Percentiles rank a stretch among this genome's conserved stretches.
phyloP scores from a whole-genome alignment of 2,888 invertebrate genomes.

The Acleris literana region DNA sequence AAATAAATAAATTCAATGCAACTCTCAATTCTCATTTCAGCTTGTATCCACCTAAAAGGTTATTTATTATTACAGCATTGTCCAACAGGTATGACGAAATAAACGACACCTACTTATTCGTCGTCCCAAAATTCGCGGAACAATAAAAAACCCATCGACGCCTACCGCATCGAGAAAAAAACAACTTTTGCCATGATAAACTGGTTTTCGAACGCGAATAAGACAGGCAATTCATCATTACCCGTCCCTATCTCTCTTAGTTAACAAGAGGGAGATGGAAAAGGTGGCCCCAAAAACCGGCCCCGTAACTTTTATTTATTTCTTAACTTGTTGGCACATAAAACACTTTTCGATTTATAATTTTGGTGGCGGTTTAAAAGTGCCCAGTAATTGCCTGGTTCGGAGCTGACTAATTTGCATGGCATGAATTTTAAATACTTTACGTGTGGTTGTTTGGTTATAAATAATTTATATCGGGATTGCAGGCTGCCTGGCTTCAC shows the following conservation, averaged over 20 bases:
- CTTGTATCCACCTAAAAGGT: background rate
- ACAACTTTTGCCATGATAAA: conserved; percentile 71
- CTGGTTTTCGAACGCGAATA: conserved; percentile 67
- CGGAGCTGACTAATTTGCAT: conserved; percentile 69
- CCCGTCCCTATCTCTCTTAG: conserved; percentile 49
- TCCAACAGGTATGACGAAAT: conserved; percentile 21
- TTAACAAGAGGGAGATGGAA: conserved; percentile 47
- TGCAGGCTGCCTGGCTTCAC: conserved; percentile 56
- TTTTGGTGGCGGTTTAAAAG: conserved; percentile 48
- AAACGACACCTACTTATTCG: conserved; percentile 36
- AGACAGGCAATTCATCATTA: conserved; percentile 61
- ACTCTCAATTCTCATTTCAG: too few species aligned
- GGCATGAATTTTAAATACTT: conserved; percentile 64
- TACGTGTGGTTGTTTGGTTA: conserved; percentile 40
- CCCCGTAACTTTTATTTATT: conserved; percentile 74
- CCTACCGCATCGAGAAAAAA: conserved; percentile 68
- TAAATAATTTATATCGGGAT: conserved; percentile 51
- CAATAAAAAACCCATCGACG: conserved; percentile 71
- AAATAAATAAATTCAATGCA: too few species aligned
- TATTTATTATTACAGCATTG: background rate
- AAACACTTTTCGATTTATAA: conserved; percentile 73
- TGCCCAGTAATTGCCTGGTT: conserved; percentile 61
- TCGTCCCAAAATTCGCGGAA: conserved; percentile 63
- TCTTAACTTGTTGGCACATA: conserved; percentile 77
- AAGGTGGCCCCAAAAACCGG: conserved; percentile 57